Conservation (phyloP, 2,113 vertebrate species). For the Paedocypris sp. region DNA sequence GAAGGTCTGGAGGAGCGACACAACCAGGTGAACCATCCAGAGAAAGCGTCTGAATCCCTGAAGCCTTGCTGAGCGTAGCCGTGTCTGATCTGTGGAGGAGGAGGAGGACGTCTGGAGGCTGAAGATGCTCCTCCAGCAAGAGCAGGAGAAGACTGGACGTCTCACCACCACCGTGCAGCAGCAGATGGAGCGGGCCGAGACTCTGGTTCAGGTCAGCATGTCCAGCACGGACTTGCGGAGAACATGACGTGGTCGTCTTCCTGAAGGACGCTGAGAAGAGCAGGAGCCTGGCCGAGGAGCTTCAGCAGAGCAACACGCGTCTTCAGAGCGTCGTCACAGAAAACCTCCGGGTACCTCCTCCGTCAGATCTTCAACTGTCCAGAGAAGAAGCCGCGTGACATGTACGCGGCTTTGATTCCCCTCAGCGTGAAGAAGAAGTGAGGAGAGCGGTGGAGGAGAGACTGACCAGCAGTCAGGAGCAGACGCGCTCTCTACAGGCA, state of each 20-base stretch:
- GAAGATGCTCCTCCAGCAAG: constrained; percentile 26
- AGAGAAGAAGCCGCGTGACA: too few species aligned
- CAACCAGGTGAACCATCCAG: too few species aligned
- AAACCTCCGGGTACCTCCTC: constrained; percentile 29
- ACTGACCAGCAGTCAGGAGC: constrained; percentile 22
- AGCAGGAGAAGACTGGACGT: constrained; percentile 31
- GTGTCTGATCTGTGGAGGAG: constrained; percentile 30
- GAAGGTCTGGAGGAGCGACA: too few species aligned
- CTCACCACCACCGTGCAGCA: constrained; percentile 25
- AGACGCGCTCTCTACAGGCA: constrained; percentile 36
- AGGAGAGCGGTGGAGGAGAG: background rate
- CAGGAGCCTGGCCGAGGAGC: constrained; percentile 52
- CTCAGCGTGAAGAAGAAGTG: background rate
- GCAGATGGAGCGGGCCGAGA: constrained; percentile 7
- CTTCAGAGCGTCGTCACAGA: constrained; percentile 65
- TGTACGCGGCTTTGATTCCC: too few species aligned
- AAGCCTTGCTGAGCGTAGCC: too few species aligned
- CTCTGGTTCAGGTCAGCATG: constrained; percentile 35
- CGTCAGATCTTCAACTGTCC: too few species aligned
- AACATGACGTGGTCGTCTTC: too few species aligned
- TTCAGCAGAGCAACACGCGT: constrained; percentile 44
- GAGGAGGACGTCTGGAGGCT: constrained; percentile 34
- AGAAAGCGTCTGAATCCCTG: background rate
- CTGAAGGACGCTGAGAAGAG: constrained; percentile 57
- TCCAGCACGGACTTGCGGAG: too few species aligned